A percentile compares a stretch with the other conserved stretches of the same genome.
Conservation (phyloP, 2,888 invertebrate species). For the Zaprionus lineosus region DNA sequence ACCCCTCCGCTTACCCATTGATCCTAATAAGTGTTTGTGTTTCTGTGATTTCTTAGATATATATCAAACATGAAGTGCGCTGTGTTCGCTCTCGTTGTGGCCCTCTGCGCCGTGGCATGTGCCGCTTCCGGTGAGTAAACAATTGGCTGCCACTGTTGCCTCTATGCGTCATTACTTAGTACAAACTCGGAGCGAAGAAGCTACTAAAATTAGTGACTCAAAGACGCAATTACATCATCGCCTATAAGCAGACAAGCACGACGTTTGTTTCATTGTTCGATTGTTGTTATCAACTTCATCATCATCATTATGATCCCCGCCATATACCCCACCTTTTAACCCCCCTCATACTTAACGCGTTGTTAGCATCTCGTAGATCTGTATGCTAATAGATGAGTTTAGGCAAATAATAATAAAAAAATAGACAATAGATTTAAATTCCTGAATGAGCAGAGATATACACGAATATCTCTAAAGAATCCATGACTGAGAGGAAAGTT, state of each 20-base stretch:
- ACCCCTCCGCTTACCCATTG: conserved; percentile 9
- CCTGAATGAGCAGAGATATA: too few species aligned
- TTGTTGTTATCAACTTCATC: conserved; percentile 40
- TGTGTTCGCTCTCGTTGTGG: conserved; percentile 55
- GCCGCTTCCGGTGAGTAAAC: conserved; percentile 75
- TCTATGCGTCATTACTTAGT: conserved; percentile 33
- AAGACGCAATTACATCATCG: conserved; percentile 49
- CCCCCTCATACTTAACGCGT: conserved; percentile 27
- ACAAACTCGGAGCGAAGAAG: neutral
- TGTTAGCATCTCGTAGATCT: conserved; percentile 4
- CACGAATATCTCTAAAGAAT: too few species aligned
- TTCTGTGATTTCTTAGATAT: conserved; percentile 22
- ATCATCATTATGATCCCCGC: neutral
- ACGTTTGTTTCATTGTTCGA: too few species aligned
- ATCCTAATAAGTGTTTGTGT: conserved; percentile 26
- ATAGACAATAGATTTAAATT: conserved; percentile 2
- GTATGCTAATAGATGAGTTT: conserved; percentile 27
- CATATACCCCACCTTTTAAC: conserved; percentile 7
- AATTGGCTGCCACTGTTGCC: neutral
- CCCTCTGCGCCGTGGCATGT: conserved; percentile 52
- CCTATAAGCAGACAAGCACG: conserved; percentile 28
- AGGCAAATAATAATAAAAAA: conserved; percentile 7
- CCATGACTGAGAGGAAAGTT: too few species aligned
- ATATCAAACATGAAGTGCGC: conserved; percentile 65
- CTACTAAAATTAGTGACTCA: conserved; percentile 12